Evolutionary conservation across 2,797 vertebrate species (phyloP).

Genomic region (Cirrhinus molitorella): DNA sequence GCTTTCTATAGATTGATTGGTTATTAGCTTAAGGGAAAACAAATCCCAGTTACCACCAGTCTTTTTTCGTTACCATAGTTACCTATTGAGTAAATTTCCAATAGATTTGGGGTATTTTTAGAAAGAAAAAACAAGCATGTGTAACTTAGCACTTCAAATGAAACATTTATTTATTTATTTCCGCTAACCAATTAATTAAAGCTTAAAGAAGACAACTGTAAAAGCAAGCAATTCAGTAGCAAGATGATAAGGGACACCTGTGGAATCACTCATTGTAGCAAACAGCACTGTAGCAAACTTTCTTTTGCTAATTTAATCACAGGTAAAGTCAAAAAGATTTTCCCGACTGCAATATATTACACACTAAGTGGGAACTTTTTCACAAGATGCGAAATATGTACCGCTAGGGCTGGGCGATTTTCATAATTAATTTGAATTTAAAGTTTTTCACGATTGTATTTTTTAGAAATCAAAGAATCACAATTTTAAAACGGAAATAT

Average conservation of each 20-base stretch:
- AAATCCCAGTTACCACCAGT: neutral
- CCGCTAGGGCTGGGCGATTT: too few relatives aligned
- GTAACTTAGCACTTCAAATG: neutral
- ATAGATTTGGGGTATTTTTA: neutral
- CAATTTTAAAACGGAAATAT: too few relatives aligned
- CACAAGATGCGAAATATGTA: too few relatives aligned
- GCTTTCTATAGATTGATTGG: neutral
- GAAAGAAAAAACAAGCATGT: neutral
- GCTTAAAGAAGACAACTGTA: neutral
- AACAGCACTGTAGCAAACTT: neutral
- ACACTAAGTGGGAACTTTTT: too few relatives aligned
- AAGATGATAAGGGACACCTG: neutral
- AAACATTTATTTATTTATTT: neutral
- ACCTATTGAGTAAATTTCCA: neutral
- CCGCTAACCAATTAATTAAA: constrained; percentile 12
- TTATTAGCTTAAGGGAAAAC: constrained; percentile 1
- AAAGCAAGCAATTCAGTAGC: neutral
- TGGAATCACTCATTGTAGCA: neutral
- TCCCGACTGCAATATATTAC: neutral
- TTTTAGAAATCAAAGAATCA: too few relatives aligned
- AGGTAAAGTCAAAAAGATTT: neutral
- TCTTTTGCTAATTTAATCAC: neutral
- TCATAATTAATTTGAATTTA: too few relatives aligned
- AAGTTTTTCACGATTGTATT: too few relatives aligned
- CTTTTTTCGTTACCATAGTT: constrained; percentile 19